phyloP scores from a whole-genome alignment of 1,140 invertebrate species.

The Pentalonia nigronervosa region DNA sequence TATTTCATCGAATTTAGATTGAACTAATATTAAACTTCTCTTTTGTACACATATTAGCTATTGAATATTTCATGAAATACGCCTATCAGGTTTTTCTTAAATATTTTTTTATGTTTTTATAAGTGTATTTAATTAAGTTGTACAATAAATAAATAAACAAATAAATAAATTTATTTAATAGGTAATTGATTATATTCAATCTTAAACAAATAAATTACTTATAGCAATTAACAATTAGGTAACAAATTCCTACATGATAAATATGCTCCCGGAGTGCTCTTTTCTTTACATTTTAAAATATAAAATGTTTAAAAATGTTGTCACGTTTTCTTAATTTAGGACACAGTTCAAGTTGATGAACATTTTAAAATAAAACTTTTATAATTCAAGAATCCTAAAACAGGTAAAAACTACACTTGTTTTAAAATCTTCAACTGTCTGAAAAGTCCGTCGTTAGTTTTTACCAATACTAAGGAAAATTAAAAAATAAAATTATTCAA shows the following conservation, averaged over 20 bases:
- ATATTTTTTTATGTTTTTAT: not conserved
- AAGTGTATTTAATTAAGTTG: not conserved
- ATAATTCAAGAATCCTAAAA: not conserved
- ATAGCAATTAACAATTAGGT: not conserved
- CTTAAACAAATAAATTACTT: not conserved
- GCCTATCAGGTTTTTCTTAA: too few species aligned
- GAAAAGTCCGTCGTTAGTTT: not conserved
- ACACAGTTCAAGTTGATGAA: not conserved
- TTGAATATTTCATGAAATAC: too few species aligned
- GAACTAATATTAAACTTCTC: too few species aligned
- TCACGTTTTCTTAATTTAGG: not conserved
- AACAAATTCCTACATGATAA: not conserved
- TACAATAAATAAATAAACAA: not conserved
- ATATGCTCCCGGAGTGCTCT: not conserved
- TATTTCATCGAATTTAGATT: too few species aligned
- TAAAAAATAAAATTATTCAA: not conserved
- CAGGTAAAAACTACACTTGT: not conserved
- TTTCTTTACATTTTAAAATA: not conserved
- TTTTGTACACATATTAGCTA: too few species aligned
- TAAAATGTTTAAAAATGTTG: not conserved
- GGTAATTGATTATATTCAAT: not conserved
- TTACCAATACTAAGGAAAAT: not conserved
- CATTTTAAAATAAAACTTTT: not conserved
- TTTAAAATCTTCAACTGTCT: not conserved
- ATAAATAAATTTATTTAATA: not conserved